Base-by-base conservation (phyloP, 2,797 vertebrate genomes). In the Discoglossus pictus region DNA sequence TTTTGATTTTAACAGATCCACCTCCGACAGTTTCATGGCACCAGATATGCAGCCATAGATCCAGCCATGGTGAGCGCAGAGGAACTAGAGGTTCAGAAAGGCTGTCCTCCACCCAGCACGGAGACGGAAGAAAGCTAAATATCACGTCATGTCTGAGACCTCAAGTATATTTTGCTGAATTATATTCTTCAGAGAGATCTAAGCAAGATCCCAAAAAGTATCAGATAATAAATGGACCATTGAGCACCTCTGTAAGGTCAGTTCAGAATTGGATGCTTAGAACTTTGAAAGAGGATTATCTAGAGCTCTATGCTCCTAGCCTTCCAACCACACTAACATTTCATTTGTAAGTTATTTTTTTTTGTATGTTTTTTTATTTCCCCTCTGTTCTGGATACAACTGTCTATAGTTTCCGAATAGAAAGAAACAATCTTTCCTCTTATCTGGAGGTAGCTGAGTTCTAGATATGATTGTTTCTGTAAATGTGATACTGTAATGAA, bases 1-100 rank as follows among this genome's bases (percentile, higher is more conserved):
- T 44, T 17, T 44, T 18, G 7, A 8, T 31, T 59, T 56, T 0
- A 1, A 20, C 79, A 99, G 97, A 98, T 99, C 74, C 97, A 99
- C 54, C 67, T 99, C 69, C 92, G 95, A 20, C 97, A 99, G 76
- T 99, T 99, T 80, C 97, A 98, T 0, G 96, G 96, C 21, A 99
- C 94, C 1, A 86, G 94, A 9, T 96, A 96, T 0, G 93, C 97
- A 0, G 97, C 97, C 72, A 97, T 99, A 4, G 94, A 92, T 75
- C 93, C 94, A 0, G 88, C 90, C 21, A 96, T 98, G 96, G 87
- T 99, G 69, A 97, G 91, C 0, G 88, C 92, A 0, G 97, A 98
- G 76, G 96, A 99, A 74, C 88, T 97, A 16, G 92, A 97, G 76
- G 93, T 96, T 16, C 96, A 97, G 62, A 91, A 90, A 71, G 82